These are phyloP conservation scores for Drosophila barbarae DNA, from an alignment of 2,888 invertebrate species.

Conservation along the genomic window DNA sequence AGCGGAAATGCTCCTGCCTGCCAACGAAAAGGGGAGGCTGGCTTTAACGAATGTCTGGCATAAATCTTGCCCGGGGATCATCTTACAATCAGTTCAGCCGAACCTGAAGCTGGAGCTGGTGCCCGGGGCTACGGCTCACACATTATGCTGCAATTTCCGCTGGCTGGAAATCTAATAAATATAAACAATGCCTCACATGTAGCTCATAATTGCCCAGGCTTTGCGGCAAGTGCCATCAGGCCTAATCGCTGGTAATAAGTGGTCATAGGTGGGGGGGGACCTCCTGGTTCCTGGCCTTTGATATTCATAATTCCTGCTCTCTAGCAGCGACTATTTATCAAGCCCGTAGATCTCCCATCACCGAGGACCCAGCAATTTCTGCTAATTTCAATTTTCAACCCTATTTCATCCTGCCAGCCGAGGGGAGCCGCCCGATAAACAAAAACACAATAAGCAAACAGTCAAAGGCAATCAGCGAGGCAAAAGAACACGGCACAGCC, in stretches of 20 bases:
- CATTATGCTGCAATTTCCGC: conserved; percentile 65
- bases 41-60: conserved; percentile 66
- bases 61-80: conserved; percentile 66
- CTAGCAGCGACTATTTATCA: conserved; percentile 18
- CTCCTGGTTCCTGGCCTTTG: conserved; percentile 8
- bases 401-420: conserved; percentile 41
- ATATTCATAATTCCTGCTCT: conserved; percentile 30
- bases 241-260: conserved; percentile 45
- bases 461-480: conserved; percentile 32
- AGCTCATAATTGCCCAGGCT: conserved; percentile 60
- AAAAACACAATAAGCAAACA: conserved; percentile 43
- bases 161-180: conserved; percentile 63
- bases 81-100: conserved; percentile 46
- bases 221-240: conserved; percentile 36
- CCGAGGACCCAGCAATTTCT: conserved; percentile 31
- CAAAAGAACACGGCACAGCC: conserved; percentile 39
- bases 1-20: conserved; percentile 64
- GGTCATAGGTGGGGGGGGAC: neutral
- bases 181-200: conserved; percentile 60
- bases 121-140: conserved; percentile 6
- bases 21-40: conserved; percentile 28
- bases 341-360: conserved; percentile 11
- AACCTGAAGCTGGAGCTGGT: neutral
- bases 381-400: conserved; percentile 72
- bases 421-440: conserved; percentile 18